These are phyloP conservation scores for Leptinotarsa haldemani DNA, from an alignment of 2,888 invertebrate genomes.

Conservation along the genomic window DNA sequence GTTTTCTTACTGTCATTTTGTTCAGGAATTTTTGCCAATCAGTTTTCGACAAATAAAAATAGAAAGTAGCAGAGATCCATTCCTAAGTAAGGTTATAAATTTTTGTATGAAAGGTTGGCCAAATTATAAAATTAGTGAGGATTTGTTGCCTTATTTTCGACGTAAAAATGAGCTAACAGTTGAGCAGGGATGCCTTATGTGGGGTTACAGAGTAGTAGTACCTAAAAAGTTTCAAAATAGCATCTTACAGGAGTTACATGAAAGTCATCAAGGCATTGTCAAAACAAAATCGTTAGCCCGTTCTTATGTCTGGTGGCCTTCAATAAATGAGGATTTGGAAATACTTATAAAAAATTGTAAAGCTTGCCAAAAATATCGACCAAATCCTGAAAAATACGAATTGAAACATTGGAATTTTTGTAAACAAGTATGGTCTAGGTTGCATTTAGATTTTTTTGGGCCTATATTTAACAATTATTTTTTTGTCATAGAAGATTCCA, in stretches of 20 bases:
- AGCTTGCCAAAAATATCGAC: constrained; percentile 11
- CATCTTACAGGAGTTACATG: constrained; percentile 47
- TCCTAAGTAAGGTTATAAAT: background rate
- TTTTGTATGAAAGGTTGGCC: constrained; percentile 4
- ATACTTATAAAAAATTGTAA: constrained; percentile 13
- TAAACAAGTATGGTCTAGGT: constrained; percentile 40
- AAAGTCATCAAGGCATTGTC: constrained; percentile 46
- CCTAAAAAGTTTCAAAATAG: constrained; percentile 40
- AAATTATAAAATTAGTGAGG: constrained; percentile 1
- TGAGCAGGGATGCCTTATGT: constrained; percentile 43
- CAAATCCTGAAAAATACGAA: constrained; percentile 23
- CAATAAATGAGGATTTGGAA: constrained; percentile 50
- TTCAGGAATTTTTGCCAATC: constrained; percentile 5
- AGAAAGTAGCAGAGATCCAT: constrained; percentile 4
- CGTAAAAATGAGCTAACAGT: constrained; percentile 38
- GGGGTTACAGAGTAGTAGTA: constrained; percentile 51
- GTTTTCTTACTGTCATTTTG: background rate
- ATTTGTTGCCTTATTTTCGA: constrained; percentile 29
- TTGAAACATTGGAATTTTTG: constrained; percentile 43
- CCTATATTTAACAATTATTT: constrained; percentile 35
- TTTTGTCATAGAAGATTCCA: constrained; percentile 43
- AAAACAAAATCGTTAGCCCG: constrained; percentile 51
- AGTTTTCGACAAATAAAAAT: constrained; percentile 8
- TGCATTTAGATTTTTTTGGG: constrained; percentile 49
- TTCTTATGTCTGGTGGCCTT: constrained; percentile 50